Evolutionary conservation across 2,113 vertebrate genomes (phyloP).

Genomic region (Octodon degus): DNA sequence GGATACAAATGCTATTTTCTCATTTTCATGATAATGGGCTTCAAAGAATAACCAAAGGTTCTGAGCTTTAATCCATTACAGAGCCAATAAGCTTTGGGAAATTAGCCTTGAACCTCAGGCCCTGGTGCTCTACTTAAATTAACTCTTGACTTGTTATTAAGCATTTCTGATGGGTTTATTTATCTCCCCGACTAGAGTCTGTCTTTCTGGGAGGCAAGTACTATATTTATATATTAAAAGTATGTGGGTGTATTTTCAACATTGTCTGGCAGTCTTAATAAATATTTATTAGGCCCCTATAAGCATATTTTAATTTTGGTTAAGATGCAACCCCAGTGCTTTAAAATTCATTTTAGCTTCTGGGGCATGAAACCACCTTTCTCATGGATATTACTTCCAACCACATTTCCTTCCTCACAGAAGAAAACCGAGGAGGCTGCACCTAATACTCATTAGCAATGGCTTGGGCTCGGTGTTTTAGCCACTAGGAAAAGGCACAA

Average conservation of each 20-base stretch:
- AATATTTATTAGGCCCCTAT: constrained; percentile 68
- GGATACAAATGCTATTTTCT: constrained; percentile 38
- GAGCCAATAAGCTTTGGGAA: constrained; percentile 16
- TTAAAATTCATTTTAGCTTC: constrained; percentile 50
- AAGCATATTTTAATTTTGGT: constrained; percentile 56
- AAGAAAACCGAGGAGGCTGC: neutral
- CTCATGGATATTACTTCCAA: neutral
- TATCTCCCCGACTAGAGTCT: constrained; percentile 48
- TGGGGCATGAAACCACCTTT: constrained; percentile 5
- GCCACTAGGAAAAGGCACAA: constrained; percentile 64
- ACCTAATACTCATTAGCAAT: constrained; percentile 44
- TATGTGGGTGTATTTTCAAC: neutral
- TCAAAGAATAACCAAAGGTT: constrained; percentile 41
- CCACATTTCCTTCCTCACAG: neutral
- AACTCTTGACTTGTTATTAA: constrained; percentile 5
- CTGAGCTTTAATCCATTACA: neutral
- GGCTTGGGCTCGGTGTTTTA: constrained; percentile 15
- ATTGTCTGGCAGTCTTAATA: constrained; percentile 52
- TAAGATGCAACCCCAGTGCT: constrained; percentile 34
- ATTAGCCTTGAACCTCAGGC: neutral
- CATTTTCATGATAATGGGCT: constrained; percentile 45
- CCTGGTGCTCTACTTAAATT: constrained; percentile 32
- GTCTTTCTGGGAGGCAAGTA: constrained; percentile 34
- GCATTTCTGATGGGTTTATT: constrained; percentile 23
- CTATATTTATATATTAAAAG: neutral